These are phyloP conservation scores for Pangasius larnaudii DNA, from an alignment of 2,797 vertebrate genomes.

Conservation along the genomic window DNA sequence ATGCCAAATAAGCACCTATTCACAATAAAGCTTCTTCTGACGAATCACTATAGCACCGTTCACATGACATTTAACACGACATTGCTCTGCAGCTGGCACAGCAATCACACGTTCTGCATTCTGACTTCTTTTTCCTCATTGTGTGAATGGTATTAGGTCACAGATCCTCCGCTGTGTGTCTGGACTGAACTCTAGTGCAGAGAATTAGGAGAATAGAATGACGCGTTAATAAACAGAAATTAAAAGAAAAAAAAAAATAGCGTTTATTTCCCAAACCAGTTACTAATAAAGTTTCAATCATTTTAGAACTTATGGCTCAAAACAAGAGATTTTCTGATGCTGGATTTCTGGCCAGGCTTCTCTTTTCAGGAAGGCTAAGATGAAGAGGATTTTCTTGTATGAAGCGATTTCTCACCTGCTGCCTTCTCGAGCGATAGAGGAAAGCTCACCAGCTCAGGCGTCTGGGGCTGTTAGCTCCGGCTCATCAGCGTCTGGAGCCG, in stretches of 20 bases:
- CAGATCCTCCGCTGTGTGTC: neutral
- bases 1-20: neutral
- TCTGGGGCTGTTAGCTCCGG: conserved; percentile 28
- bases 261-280: neutral
- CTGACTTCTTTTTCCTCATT: neutral
- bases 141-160: neutral
- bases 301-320: neutral
- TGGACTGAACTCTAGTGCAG: neutral
- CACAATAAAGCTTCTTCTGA: neutral
- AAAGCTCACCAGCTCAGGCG: neutral
- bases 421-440: neutral
- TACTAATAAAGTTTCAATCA: neutral
- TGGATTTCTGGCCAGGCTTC: neutral
- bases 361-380: neutral
- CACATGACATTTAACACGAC: neutral
- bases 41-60: neutral
- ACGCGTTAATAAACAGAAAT: neutral
- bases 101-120: neutral
- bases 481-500: conserved; percentile 22
- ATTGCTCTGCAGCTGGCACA: neutral
- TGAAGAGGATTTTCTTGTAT: neutral
- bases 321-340: neutral
- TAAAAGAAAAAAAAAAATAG: too few relatives aligned
- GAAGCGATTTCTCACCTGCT: conserved; percentile 16
- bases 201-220: neutral